A percentile compares a stretch with the other conserved stretches of the same genome.
These are phyloP conservation scores for Emberiza fucata DNA, from an alignment of 2,113 vertebrate genomes.

Conservation along the genomic window DNA sequence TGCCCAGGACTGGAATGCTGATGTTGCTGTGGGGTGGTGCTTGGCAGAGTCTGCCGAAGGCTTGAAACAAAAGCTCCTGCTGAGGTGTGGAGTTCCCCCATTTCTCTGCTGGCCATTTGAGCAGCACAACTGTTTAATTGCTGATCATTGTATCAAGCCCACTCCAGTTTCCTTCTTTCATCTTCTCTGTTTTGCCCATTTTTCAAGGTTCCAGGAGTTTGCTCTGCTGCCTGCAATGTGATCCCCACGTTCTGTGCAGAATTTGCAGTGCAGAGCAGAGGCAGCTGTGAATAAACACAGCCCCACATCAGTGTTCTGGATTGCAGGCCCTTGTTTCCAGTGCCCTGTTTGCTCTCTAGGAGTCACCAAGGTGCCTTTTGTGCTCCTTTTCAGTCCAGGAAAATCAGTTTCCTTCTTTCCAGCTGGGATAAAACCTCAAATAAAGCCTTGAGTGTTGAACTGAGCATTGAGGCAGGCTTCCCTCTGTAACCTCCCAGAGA, in stretches of 20 bases:
- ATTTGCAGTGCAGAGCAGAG: background rate
- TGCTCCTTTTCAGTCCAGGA: background rate
- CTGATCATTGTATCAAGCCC: background rate
- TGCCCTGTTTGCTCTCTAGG: background rate
- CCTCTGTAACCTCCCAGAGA: background rate
- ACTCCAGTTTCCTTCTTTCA: background rate
- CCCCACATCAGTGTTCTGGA: background rate
- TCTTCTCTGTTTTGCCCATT: background rate
- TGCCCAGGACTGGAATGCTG: background rate
- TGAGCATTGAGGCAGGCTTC: background rate
- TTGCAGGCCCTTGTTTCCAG: background rate
- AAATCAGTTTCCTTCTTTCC: background rate
- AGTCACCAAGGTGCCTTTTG: background rate
- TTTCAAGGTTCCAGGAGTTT: background rate
- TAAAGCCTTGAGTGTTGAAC: background rate
- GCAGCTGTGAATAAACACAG: background rate
- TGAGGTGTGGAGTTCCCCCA: background rate
- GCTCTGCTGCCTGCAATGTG: background rate
- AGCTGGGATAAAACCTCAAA: background rate
- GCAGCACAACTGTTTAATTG: background rate
- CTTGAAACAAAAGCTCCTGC: background rate
- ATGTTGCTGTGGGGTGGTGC: background rate
- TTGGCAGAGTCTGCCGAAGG: background rate
- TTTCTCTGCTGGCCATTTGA: background rate
- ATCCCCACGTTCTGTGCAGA: background rate